A percentile compares a stretch with the other conserved stretches of the same genome.
Conservation (phyloP, 1,140 invertebrate genomes). For the Drosophila orena region DNA sequence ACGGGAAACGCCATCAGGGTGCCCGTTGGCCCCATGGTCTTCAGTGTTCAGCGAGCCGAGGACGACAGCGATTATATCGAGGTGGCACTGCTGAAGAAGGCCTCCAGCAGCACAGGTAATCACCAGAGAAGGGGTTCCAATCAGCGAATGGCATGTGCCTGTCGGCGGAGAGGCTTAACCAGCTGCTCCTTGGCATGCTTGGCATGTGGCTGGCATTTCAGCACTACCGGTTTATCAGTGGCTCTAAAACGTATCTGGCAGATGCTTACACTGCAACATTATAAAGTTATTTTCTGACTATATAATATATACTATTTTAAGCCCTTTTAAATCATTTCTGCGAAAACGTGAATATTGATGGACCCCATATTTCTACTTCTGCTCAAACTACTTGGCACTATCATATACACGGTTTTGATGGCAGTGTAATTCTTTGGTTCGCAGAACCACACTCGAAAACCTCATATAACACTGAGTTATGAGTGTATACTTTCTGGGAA, state of each 20-base stretch:
- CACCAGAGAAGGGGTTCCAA: conserved; percentile 2
- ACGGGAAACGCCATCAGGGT: conserved; percentile 79
- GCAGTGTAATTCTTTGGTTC: background rate
- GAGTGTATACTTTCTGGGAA: conserved; percentile 6
- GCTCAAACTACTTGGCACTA: no score
- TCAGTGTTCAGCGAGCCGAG: conserved; percentile 82
- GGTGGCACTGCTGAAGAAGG: conserved; percentile 80
- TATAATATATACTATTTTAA: no score
- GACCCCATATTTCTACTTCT: no score
- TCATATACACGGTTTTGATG: no score
- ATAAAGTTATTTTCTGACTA: background rate
- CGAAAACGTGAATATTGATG: no score
- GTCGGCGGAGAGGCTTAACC: background rate
- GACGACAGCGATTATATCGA: conserved; percentile 83
- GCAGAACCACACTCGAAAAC: background rate
- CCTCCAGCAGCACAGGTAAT: conserved; percentile 70
- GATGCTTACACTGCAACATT: conserved; percentile 9
- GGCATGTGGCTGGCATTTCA: conserved; percentile 31
- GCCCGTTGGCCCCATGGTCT: conserved; percentile 81
- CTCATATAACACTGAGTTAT: background rate
- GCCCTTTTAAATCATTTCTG: no score
- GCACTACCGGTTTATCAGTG: background rate
- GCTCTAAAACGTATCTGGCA: background rate
- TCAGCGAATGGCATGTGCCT: conserved; percentile 12
- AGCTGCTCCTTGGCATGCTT: conserved; percentile 27